Base-by-base conservation (phyloP, 2,888 invertebrate species). In the Byasa hedistus region DNA sequence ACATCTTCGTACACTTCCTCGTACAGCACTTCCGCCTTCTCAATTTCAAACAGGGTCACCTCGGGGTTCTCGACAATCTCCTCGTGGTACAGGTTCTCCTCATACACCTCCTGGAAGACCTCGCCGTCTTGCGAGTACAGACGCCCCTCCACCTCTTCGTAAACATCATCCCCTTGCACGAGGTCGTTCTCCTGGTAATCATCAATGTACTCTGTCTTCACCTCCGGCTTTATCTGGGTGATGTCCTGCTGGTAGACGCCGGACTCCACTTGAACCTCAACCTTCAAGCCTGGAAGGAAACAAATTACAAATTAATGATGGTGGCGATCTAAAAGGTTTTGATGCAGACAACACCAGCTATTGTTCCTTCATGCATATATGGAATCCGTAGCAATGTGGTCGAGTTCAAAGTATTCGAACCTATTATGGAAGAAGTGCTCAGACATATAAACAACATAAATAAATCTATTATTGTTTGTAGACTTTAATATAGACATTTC, bases 1-100 rank as follows among this genome's bases (percentile, higher is more conserved):
- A 24, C 72, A 12, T 61, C 59, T 54, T 73, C 72, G 12, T 76
- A 76, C 0, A 76, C 76, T 27, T 76, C 76, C 22, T 76, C 75
- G 21, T 74, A 76, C n/a, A 75, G 56, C 1, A 74, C 74, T 19
- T 74, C 73, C 0, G 70, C 62, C 5, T 72, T 69, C 2, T 73
- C 74, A 2, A 71, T 70, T 17, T 73, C 71, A 17, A 74, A 75
- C 57, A 72, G 48, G 1, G 71, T 62, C 32, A 73, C 70, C 36
- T 71, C 73, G 0, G 66, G 62, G 0, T 65, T 57, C 17, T 73
- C 72, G 0, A 72, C 71, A 8, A 72, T 70, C 12, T 70, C 69
- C 17, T 71, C 65, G 17, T 70, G 69, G 36, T 70, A 73, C 3
- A 72, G 66, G 65, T 71, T 67, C 17, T 68, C 59, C 24, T 70